Evolutionary conservation across 2,113 vertebrate species (phyloP).

Genomic region (Athene cunicularia): DNA sequence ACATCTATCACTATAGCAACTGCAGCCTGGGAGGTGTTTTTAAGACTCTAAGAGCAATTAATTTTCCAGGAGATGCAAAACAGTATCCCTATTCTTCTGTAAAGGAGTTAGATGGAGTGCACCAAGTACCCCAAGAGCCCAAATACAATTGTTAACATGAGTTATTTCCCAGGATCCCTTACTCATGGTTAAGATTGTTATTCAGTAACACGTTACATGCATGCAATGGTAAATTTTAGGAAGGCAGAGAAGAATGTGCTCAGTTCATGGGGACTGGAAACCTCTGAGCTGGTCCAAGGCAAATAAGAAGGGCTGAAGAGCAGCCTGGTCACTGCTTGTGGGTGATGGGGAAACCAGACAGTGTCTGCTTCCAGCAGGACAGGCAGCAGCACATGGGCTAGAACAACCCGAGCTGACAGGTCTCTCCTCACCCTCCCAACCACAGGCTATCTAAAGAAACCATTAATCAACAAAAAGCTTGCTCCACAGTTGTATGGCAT

Average conservation of each 20-base stretch:
- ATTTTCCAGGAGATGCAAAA: slow-evolving; percentile 12
- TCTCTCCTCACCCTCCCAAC: background rate
- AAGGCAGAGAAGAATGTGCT: rapidly evolving
- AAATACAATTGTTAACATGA: background rate
- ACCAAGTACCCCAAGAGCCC: background rate
- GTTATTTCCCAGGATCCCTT: background rate
- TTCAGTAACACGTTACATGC: rapidly evolving
- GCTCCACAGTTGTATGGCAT: rapidly evolving
- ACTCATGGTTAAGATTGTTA: rapidly evolving
- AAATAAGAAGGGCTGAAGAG: background rate
- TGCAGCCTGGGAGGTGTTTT: slow-evolving; percentile 20
- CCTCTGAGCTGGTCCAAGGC: background rate
- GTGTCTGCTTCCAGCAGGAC: background rate
- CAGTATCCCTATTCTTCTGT: background rate
- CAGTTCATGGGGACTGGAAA: background rate
- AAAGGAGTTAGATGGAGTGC: background rate
- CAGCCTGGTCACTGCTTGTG: background rate
- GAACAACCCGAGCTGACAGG: background rate
- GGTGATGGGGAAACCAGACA: background rate
- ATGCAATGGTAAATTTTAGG: background rate
- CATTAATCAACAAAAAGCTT: background rate
- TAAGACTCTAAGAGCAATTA: slow-evolving; percentile 25
- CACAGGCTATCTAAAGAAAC: background rate
- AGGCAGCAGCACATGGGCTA: rapidly evolving
- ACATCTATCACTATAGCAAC: slow-evolving; percentile 56